A percentile compares a stretch with the other conserved stretches of the same genome.
These are phyloP conservation scores for Ochotona curzoniae DNA, from an alignment of 2,113 vertebrate genomes.

Conservation along the genomic window DNA sequence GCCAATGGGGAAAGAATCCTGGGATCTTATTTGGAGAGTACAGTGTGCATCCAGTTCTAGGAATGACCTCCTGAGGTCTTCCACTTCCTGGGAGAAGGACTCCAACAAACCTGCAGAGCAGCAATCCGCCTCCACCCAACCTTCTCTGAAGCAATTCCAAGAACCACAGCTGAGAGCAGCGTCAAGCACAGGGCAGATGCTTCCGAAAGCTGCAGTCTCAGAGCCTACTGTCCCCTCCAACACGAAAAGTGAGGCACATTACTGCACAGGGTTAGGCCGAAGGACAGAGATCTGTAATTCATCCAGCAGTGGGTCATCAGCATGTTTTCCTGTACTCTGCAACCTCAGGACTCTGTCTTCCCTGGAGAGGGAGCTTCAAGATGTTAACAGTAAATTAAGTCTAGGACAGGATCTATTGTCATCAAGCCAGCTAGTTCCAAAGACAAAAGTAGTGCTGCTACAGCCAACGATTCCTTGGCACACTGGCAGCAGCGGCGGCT, in stretches of 20 bases:
- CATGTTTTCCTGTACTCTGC: neutral
- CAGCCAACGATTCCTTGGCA: conserved; percentile 55
- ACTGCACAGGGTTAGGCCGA: neutral
- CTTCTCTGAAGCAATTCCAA: neutral
- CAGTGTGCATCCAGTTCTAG: neutral
- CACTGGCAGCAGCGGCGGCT: conserved; percentile 46
- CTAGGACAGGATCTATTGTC: conserved; percentile 19
- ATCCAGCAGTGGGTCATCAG: neutral
- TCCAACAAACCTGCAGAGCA: conserved; percentile 20
- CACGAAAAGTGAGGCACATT: neutral
- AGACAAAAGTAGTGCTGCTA: conserved; percentile 47
- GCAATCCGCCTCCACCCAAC: neutral
- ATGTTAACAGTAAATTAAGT: conserved; percentile 41
- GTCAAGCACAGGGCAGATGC: neutral
- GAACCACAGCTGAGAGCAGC: neutral
- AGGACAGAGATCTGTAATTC: neutral
- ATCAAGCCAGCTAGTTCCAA: conserved; percentile 42
- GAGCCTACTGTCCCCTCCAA: neutral
- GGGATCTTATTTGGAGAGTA: neutral
- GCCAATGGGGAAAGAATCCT: conserved; percentile 43
- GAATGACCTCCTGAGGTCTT: conserved; percentile 22
- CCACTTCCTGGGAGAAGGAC: conserved; percentile 1
- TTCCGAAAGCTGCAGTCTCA: neutral
- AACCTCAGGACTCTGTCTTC: conserved; percentile 36
- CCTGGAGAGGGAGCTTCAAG: conserved; percentile 9